Conservation (phyloP, 1,140 invertebrate genomes). For the Potamilus streckersoni region DNA sequence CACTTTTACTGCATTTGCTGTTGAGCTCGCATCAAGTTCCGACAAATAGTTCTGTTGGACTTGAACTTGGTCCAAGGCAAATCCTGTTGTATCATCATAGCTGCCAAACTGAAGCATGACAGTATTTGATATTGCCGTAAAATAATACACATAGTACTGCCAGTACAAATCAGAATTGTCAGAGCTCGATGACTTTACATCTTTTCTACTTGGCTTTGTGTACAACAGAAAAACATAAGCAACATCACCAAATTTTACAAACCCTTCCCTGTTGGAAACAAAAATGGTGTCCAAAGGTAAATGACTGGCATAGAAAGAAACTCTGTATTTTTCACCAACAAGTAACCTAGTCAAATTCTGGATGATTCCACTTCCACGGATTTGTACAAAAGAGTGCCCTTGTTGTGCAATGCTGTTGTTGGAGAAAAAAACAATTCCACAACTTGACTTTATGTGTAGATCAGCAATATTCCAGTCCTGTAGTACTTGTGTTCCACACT, state of each 20-base stretch:
- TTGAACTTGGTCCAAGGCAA: constrained; percentile 29
- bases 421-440: too few species aligned
- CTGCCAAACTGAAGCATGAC: constrained; percentile 12
- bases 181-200: too few species aligned
- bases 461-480: constrained; percentile 3
- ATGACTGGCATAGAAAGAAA: constrained; percentile 32
- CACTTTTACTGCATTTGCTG: constrained; percentile 2
- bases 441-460: too few species aligned
- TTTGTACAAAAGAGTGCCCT: constrained; percentile 17
- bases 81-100: constrained; percentile 19
- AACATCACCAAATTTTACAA: constrained; percentile 21
- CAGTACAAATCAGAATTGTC: constrained; percentile 6
- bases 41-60: constrained; percentile 3
- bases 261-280: constrained; percentile 35
- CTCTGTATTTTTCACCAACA: constrained; percentile 19
- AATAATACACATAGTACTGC: constrained; percentile 41
- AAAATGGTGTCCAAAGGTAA: constrained; percentile 11
- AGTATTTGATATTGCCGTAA: constrained; percentile 11
- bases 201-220: constrained; percentile 12
- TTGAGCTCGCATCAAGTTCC: not conserved
- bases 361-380: constrained; percentile 19
- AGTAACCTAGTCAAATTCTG: constrained; percentile 16
- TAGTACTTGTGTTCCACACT: too few species aligned
- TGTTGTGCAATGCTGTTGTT: constrained; percentile 6
- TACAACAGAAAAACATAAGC: constrained; percentile 37